Conservation (phyloP, 1,140 invertebrate genomes). For the Diorhabda elongata region DNA sequence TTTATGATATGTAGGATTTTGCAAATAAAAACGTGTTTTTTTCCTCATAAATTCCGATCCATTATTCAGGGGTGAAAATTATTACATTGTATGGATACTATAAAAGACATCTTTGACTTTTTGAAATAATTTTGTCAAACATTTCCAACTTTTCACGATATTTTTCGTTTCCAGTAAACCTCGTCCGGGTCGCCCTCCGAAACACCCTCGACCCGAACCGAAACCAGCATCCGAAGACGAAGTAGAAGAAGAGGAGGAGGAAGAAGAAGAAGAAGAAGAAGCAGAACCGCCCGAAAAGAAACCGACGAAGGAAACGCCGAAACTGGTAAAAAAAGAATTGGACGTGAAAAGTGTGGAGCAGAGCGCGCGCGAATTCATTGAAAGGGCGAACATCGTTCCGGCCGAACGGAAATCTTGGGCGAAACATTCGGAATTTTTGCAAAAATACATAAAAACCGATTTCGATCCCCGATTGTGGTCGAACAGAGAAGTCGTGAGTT, state of each 20-base stretch:
- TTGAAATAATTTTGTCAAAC: too few relatives aligned
- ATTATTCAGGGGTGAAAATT: too few relatives aligned
- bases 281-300: slow-evolving; percentile 28
- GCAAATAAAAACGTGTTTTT: too few relatives aligned
- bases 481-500: slow-evolving; percentile 49
- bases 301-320: slow-evolving; percentile 18
- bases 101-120: too few relatives aligned
- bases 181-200: slow-evolving; percentile 36
- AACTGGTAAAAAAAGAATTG: not conserved
- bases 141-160: too few relatives aligned
- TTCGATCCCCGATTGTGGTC: slow-evolving; percentile 26
- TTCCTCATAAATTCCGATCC: too few relatives aligned
- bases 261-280: slow-evolving; percentile 1
- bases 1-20: too few relatives aligned
- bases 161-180: slow-evolving; percentile 27
- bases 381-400: slow-evolving; percentile 27
- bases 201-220: slow-evolving; percentile 22
- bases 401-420: slow-evolving; percentile 35
- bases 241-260: slow-evolving; percentile 15
- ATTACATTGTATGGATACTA: too few relatives aligned
- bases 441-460: slow-evolving; percentile 29
- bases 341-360: not conserved
- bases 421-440: slow-evolving; percentile 40
- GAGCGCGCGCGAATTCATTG: slow-evolving; percentile 26
- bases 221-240: slow-evolving; percentile 18